phyloP scores from a whole-genome alignment of 2,797 vertebrate genomes.

The Sebastes melanostomus region DNA sequence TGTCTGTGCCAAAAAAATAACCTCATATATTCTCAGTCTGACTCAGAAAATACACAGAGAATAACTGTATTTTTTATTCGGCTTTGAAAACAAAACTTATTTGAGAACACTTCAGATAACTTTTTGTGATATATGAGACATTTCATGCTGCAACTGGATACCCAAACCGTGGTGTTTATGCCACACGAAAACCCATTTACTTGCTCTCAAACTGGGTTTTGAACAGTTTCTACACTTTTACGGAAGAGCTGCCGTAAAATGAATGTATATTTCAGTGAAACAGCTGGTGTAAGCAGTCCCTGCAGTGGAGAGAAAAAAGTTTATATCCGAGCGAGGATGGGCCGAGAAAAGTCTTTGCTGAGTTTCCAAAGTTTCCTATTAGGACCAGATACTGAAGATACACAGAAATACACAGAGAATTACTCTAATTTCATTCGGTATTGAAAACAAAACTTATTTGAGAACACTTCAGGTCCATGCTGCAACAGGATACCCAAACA shows the following conservation, averaged over 20 bases:
- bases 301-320: neutral
- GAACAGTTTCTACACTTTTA: neutral
- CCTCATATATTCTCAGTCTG: neutral
- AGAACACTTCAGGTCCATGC: neutral
- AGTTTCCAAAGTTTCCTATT: no score
- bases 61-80: neutral
- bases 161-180: neutral
- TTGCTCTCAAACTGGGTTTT: neutral
- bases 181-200: neutral
- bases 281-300: conserved; percentile 49
- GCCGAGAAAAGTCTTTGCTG: conserved; percentile 13
- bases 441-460: neutral
- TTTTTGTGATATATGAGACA: neutral
- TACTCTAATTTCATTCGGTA: neutral
- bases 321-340: conserved; percentile 18
- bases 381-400: no score
- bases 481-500: neutral
- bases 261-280: conserved; percentile 29
- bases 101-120: neutral
- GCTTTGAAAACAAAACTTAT: neutral
- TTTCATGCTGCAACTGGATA: neutral
- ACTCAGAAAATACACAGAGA: neutral
- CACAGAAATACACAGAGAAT: neutral
- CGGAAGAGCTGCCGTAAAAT: conserved; percentile 21
- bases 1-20: conserved; percentile 6